Conservation (phyloP, 1,140 invertebrate genomes). For the Neodiprion pinetum region DNA sequence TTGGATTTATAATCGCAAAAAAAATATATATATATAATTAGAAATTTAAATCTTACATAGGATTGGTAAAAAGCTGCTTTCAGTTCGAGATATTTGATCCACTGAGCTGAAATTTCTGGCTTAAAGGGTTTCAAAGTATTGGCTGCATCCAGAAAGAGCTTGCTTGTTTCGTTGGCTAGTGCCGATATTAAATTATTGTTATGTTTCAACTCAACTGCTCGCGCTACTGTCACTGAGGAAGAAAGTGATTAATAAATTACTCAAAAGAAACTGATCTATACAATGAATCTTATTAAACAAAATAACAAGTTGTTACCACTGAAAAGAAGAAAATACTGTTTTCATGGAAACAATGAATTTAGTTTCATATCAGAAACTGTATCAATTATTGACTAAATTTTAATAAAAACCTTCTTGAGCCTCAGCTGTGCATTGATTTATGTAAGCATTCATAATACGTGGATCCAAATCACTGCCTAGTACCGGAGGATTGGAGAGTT, state of each 20-base stretch:
- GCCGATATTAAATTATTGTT: constrained; percentile 69
- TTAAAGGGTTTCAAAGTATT: constrained; percentile 67
- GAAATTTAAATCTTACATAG: constrained; percentile 63
- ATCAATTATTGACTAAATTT: neutral
- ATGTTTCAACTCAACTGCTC: constrained; percentile 77
- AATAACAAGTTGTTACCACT: constrained; percentile 9
- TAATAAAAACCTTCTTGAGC: constrained; percentile 70
- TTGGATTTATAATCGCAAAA: neutral
- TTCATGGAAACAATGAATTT: too few species aligned
- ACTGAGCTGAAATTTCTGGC: constrained; percentile 67
- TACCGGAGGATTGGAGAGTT: constrained; percentile 59
- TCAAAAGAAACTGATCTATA: neutral
- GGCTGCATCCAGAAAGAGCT: constrained; percentile 69
- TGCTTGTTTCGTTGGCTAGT: constrained; percentile 72
- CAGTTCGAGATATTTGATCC: constrained; percentile 74
- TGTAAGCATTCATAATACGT: constrained; percentile 69
- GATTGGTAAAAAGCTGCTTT: constrained; percentile 72
- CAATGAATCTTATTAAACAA: constrained; percentile 12
- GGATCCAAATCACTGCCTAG: constrained; percentile 70
- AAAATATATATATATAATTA: constrained; percentile 21
- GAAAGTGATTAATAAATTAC: neutral
- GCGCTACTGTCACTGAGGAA: constrained; percentile 71
- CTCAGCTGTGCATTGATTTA: constrained; percentile 75
- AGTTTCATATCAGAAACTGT: too few species aligned
- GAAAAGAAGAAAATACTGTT: neutral